phyloP scores from a whole-genome alignment of 2,113 vertebrate species.

The Calidris pugnax region DNA sequence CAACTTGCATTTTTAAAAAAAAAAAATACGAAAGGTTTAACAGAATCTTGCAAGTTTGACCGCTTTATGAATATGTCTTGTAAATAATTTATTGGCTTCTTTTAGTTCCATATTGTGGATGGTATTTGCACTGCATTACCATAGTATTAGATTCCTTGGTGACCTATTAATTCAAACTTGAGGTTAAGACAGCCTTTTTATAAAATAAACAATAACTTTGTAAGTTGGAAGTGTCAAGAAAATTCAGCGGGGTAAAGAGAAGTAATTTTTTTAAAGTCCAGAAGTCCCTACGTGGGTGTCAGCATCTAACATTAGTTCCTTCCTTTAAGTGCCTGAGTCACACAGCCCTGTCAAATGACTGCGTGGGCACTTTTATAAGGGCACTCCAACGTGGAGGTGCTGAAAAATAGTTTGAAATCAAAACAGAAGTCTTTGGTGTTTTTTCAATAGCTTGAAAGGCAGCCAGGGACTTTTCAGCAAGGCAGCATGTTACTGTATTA shows the following conservation, averaged over 20 bases:
- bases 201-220: constrained; percentile 14
- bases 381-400: constrained; percentile 22
- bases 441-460: constrained; percentile 53
- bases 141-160: background rate
- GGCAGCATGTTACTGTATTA: constrained; percentile 21
- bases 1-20: background rate
- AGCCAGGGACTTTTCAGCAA: constrained; percentile 54
- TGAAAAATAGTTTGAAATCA: constrained; percentile 59
- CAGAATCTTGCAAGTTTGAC: background rate
- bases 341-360: background rate
- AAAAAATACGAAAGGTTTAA: background rate
- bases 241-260: background rate
- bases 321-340: constrained; percentile 33
- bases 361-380: background rate
- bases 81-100: background rate
- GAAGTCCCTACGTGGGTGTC: background rate
- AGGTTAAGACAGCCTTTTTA: background rate
- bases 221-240: background rate
- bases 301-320: constrained; percentile 4
- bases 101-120: background rate
- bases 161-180: constrained; percentile 1
- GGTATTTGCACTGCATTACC: constrained; percentile 9
- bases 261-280: background rate
- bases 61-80: background rate
- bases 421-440: constrained; percentile 37